Evolutionary conservation across 2,888 invertebrate genomes (phyloP).

Genomic region (Hermodice carunculata): DNA sequence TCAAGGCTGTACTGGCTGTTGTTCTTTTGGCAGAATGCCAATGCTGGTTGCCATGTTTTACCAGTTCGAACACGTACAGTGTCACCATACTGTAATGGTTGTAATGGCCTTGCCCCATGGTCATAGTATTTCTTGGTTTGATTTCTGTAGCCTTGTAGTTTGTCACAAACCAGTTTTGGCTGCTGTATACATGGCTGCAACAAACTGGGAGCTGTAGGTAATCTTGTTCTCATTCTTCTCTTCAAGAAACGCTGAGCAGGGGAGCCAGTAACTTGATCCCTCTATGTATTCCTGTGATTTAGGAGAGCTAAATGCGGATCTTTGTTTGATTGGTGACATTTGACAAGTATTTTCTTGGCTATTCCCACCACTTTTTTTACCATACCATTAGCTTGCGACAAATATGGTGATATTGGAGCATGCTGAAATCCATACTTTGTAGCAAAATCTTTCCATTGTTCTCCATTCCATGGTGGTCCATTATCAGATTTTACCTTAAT

Average conservation of each 20-base stretch:
- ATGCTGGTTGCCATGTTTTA: not conserved
- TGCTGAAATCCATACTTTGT: slow-evolving; percentile 12
- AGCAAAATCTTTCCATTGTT: slow-evolving; percentile 21
- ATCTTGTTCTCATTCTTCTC: not conserved
- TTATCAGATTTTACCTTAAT: slow-evolving; percentile 18
- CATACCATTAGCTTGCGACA: slow-evolving; percentile 27
- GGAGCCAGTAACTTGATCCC: slow-evolving; percentile 23
- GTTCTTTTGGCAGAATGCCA: not conserved
- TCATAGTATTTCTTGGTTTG: not conserved
- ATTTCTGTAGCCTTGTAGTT: not conserved
- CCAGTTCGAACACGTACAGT: not conserved
- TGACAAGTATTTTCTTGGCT: slow-evolving; percentile 17
- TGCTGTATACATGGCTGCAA: not conserved
- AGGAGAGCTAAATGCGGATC: slow-evolving; percentile 26
- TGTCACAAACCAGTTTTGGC: not conserved
- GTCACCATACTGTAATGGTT: not conserved
- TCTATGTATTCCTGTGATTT: slow-evolving; percentile 22
- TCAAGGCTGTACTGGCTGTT: not conserved
- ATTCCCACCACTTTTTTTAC: slow-evolving; percentile 31
- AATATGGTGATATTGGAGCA: slow-evolving; percentile 12
- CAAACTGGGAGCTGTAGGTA: not conserved
- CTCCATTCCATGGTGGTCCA: slow-evolving; percentile 28
- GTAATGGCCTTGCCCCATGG: not conserved
- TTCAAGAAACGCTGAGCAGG: slow-evolving; percentile 16
- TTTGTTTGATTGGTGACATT: not conserved